Evolutionary conservation across 1,140 invertebrate genomes (phyloP).

Genomic region (Araneus ventricosus): DNA sequence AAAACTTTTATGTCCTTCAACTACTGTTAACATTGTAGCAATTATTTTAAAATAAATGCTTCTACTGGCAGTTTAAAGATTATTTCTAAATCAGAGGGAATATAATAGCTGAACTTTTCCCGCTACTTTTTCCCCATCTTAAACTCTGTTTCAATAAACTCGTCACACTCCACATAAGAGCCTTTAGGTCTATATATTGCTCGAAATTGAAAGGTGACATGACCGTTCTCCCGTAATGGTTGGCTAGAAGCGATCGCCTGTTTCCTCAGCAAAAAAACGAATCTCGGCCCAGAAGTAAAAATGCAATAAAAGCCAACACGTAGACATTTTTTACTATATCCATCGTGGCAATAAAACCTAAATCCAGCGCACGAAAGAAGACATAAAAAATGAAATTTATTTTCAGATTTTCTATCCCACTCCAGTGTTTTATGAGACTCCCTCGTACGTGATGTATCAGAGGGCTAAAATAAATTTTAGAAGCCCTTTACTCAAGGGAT

Average conservation of each 20-base stretch:
- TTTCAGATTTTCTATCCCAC: constrained; percentile 65
- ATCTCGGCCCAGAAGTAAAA: background rate
- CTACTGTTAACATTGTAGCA: no score
- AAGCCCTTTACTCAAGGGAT: constrained; percentile 43
- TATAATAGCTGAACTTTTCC: background rate
- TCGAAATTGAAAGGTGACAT: constrained; percentile 51
- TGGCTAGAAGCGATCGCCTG: background rate
- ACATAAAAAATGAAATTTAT: constrained; percentile 74
- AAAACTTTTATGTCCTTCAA: no score
- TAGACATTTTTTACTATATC: constrained; percentile 60
- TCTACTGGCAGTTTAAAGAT: no score
- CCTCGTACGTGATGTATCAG: constrained; percentile 62
- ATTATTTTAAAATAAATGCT: no score
- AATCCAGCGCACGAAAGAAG: constrained; percentile 61
- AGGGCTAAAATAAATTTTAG: constrained; percentile 61
- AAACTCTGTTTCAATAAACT: constrained; percentile 25
- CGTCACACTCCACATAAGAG: constrained; percentile 29
- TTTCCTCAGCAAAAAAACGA: background rate
- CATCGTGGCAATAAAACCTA: constrained; percentile 70
- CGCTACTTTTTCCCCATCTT: background rate
- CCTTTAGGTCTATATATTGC: constrained; percentile 1
- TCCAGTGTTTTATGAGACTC: constrained; percentile 68
- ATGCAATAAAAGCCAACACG: constrained; percentile 67
- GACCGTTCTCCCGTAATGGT: constrained; percentile 13
- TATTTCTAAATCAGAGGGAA: background rate